Base-by-base conservation (phyloP, 2,797 vertebrate genomes). In the Holocentrus rufus region DNA sequence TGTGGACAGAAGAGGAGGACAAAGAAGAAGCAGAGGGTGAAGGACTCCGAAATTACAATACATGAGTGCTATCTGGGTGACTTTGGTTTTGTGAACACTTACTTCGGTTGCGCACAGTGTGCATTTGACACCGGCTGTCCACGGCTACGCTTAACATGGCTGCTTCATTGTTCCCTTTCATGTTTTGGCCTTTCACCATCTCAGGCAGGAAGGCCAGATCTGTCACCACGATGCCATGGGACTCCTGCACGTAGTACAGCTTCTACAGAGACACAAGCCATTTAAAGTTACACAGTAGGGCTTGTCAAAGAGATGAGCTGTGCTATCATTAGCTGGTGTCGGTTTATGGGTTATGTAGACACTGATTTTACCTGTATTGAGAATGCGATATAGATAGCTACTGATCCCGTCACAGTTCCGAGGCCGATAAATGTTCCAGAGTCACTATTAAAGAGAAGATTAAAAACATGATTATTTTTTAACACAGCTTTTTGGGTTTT, bases 381-480 rank as follows among this genome's bases (percentile, higher is more conserved):
- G 89, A 98, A 98, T 23, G 97, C 94, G 0, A 97, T 95, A 88
- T 96, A 95, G 90, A 99, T 95, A 27, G 96, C 95, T 5, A 99
- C 96, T 0, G 98, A 99, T 83, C 98, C 98, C 0, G 97, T 98
- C 78, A 99, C 95, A 0, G 95, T 96, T 72, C 98, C 98, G 84
- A 99, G 94, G 69, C 98, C 98, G 50, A 99, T 93, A 90, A 97
- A 99, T 1, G 96, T 98, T 62, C 97, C 97, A 0, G 95, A 95
- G 49, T 98, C 96, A 81, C 98, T 99, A 72, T 74, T 1, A 61
- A 72, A 76, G 50, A 81, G 20, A 72, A 68, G 22, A 18, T 39
- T 14, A n/a, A 60, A 44, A n/a, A 42, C 31, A 34, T 5, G 1
- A 8, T 34, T 34, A 31, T 3, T 31, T 31, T 31, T 31, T 31